Percentiles rank a stretch among this genome's conserved stretches.
phyloP scores from a whole-genome alignment of 2,797 vertebrate species.

The Tadarida brasiliensis region DNA sequence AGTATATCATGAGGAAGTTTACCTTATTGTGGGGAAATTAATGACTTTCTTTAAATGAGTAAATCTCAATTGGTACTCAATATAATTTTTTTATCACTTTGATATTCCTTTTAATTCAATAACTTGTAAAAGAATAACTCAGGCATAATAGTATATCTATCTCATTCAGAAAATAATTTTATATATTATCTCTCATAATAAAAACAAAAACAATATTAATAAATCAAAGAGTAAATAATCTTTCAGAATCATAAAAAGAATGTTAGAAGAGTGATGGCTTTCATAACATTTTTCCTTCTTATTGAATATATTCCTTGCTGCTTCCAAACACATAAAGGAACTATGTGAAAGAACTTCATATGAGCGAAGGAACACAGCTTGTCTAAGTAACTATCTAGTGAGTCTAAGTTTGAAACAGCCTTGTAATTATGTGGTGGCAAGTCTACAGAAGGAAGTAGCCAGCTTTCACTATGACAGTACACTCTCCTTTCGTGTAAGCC shows the following conservation, averaged over 20 bases:
- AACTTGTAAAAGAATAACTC: not conserved
- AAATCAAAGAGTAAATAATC: not conserved
- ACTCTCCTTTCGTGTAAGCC: not conserved
- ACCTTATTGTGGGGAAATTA: not conserved
- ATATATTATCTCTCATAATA: not conserved
- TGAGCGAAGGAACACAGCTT: not conserved
- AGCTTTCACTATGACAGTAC: not conserved
- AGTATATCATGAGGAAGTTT: not conserved
- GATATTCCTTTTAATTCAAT: not conserved
- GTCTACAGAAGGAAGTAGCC: not conserved
- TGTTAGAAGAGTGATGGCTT: not conserved
- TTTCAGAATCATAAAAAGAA: not conserved
- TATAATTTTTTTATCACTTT: not conserved
- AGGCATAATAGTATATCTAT: not conserved
- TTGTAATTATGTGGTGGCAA: conserved; percentile 32
- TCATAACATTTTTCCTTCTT: not conserved
- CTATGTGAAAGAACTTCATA: not conserved
- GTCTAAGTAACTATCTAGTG: not conserved
- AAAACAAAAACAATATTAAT: not conserved
- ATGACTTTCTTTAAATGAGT: not conserved
- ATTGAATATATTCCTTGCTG: not conserved
- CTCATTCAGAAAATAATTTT: not conserved
- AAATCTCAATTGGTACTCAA: not conserved
- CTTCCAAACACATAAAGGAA: not conserved
- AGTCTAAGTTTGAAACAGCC: not conserved